Evolutionary conservation across 2,113 vertebrate genomes (phyloP).

Genomic region (Clarias macrocephalus): DNA sequence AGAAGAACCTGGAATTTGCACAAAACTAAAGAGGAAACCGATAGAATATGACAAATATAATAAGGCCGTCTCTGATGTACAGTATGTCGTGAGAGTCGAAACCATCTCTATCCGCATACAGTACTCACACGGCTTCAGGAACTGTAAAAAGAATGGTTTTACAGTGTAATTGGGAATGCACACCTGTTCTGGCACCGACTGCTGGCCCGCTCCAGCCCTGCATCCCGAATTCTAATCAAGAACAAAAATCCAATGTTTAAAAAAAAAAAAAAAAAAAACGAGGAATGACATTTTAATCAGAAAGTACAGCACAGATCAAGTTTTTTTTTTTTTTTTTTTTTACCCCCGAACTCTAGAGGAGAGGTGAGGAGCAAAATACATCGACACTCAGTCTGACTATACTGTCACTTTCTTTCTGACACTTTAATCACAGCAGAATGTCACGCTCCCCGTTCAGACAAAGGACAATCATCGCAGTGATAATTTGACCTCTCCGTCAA

Average conservation of each 20-base stretch:
- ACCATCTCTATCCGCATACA: not conserved
- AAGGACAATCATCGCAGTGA: constrained; percentile 78
- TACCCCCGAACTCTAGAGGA: not conserved
- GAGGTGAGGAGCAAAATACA: too few species aligned
- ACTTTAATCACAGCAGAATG: constrained; percentile 77
- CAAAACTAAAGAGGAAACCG: not conserved
- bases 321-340: not conserved
- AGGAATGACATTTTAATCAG: constrained; percentile 45
- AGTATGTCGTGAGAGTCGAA: not conserved
- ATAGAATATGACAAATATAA: not conserved
- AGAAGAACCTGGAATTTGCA: not conserved
- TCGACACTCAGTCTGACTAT: constrained; percentile 24
- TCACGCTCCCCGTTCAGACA: constrained; percentile 74
- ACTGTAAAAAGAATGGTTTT: not conserved
- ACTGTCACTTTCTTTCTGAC: constrained; percentile 50
- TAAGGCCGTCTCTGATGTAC: not conserved
- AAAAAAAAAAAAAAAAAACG: not conserved
- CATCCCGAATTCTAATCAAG: not conserved
- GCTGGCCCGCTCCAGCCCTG: not conserved
- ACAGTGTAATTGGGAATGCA: not conserved
- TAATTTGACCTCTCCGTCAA: constrained; percentile 82
- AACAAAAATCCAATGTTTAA: not conserved
- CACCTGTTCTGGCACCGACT: not conserved
- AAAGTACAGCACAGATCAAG: constrained; percentile 32
- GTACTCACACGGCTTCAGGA: not conserved